Base-by-base conservation (phyloP, 2,888 invertebrate genomes). In the Neuroscelio doddi region DNA sequence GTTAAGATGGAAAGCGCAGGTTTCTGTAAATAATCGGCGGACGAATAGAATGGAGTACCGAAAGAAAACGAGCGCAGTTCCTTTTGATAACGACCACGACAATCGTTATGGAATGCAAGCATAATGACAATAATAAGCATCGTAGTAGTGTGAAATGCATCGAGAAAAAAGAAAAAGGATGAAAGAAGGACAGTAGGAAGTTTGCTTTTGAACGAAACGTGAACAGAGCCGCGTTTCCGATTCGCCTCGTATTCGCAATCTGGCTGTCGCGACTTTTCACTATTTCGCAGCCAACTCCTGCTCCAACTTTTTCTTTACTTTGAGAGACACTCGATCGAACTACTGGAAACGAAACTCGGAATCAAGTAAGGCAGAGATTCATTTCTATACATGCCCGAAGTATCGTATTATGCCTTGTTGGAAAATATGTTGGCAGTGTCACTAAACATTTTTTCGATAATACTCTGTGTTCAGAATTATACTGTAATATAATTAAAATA, bases 41-140 rank as follows among this genome's bases (percentile, higher is more conserved):
- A n/a, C n/a, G n/a, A 32, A 26, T 12, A 29, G 51, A 32, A 42
- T 24, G 26, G 59, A 55, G 63, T 51, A 78, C 59, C 81, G n/a
- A n/a, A n/a, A n/a, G 39, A 39, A 39, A 17, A 15, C 42, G 8
- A 7, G 26, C 17, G 14, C 29, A 9, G 21, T 41, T 21, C 21
- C 49, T 34, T 41, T 51, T 52, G 61, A 61, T 65, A 65, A 61
- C 38, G 26, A 39, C 32, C 36, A 4, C 10, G 30, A 9, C 3
- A 16, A n/a, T 12, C 38, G 16, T 12, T 38, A 12, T 38, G 10
- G 10, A 9, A 5, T 9, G 26, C 12, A 5, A 12, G 26, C 15
- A 10, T 29, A 44, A 29, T 10, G 30, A 30, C 30, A 10, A 30
- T 30, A 30, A 30, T 30, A 30, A 30, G 30, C 30, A 9, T 30